Conservation (phyloP, 2,113 vertebrate genomes). For the Sinocyclocheilus grahami region DNA sequence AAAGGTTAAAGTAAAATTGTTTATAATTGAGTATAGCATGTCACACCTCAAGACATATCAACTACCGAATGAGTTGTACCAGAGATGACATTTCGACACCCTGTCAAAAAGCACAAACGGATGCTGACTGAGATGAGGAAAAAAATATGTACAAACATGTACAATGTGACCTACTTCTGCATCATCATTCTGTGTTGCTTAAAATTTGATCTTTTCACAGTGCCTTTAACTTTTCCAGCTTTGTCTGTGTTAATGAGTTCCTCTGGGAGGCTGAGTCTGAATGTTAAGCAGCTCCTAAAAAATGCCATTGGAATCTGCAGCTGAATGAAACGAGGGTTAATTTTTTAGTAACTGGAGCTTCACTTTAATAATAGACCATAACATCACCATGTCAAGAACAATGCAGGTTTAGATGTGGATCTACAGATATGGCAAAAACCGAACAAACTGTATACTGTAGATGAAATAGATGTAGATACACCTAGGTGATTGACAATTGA, state of each 20-base stretch:
- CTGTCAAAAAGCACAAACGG: constrained; percentile 6
- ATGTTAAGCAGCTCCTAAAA: constrained; percentile 18
- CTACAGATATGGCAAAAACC: not conserved
- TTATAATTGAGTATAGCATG: not conserved
- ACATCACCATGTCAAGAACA: not conserved
- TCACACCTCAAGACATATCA: constrained; percentile 4
- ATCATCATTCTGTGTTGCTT: not conserved
- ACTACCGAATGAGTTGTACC: not conserved
- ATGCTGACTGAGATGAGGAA: not conserved
- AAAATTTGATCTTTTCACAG: constrained; percentile 1
- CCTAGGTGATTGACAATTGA: not conserved
- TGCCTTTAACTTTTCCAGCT: constrained; percentile 23
- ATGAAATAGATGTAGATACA: not conserved
- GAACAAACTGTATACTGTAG: not conserved
- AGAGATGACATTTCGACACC: not conserved
- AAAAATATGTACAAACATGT: not conserved
- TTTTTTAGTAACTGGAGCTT: constrained; percentile 7
- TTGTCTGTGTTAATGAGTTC: constrained; percentile 37
- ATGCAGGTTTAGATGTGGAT: not conserved
- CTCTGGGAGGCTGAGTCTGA: constrained; percentile 14
- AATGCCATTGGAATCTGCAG: not conserved
- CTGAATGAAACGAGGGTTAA: not conserved
- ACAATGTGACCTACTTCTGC: not conserved
- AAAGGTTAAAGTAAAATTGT: not conserved
- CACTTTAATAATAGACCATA: not conserved